Evolutionary conservation across 2,888 invertebrate genomes (phyloP).

Genomic region (Amphimallon solstitiale): DNA sequence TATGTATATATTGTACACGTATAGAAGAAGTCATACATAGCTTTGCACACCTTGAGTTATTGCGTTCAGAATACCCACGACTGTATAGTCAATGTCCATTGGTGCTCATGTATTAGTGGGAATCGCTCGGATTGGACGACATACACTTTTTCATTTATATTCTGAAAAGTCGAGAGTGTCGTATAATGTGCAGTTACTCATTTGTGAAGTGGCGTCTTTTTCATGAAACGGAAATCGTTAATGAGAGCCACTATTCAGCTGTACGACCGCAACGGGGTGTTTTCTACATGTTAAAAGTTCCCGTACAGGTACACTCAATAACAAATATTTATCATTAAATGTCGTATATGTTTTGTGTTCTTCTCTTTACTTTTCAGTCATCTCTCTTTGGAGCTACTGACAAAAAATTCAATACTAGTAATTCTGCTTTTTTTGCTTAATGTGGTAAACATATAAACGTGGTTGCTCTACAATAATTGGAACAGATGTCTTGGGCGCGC

Average conservation of each 20-base stretch:
- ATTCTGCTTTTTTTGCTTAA: too few species aligned
- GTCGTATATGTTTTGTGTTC: too few species aligned
- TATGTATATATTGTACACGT: neutral
- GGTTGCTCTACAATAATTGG: conserved; percentile 3
- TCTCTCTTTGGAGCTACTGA: too few species aligned
- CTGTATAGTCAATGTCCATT: conserved; percentile 51
- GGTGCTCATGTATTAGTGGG: conserved; percentile 52
- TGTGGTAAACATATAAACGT: too few species aligned
- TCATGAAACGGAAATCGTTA: conserved; percentile 34
- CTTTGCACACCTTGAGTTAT: conserved; percentile 42
- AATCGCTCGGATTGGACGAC: conserved; percentile 50
- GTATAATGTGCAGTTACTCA: conserved; percentile 56
- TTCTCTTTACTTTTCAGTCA: too few species aligned
- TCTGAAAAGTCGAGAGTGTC: conserved; percentile 51
- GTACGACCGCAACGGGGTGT: conserved; percentile 40
- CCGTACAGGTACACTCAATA: conserved; percentile 24
- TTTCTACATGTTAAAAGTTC: conserved; percentile 21
- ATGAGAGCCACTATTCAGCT: conserved; percentile 42
- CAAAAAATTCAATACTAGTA: too few species aligned
- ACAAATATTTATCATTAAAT: conserved; percentile 6
- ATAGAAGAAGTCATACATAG: conserved; percentile 2
- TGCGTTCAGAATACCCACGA: conserved; percentile 17
- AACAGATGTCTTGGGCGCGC: conserved; percentile 24
- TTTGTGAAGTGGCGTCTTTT: conserved; percentile 57
- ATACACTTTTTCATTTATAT: conserved; percentile 60